Evolutionary conservation across 2,113 vertebrate genomes (phyloP), one percentile per base, ranked within the genome.

Genomic region (Eonycteris spelaea): DNA sequence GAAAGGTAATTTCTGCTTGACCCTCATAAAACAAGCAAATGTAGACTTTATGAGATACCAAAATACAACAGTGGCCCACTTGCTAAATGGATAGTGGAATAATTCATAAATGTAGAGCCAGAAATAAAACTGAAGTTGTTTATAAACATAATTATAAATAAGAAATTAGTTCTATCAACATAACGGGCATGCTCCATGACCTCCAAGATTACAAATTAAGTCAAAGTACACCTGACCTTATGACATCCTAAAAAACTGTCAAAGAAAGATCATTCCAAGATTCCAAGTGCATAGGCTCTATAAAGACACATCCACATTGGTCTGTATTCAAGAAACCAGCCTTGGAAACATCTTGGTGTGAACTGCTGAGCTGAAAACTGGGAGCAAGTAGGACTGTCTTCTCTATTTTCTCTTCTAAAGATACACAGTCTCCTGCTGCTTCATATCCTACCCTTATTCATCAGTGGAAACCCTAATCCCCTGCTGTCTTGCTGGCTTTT

Each of bases 1-100:
- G 38, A 87, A 97, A 91, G 19, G 51, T 51, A 67, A 93, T 95
- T 94, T 94, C 88, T 95, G 19, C 61, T 87, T 92, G 90, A 94
- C 78, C 70, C 24, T 95, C 63, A 95, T 74, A 95, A 97, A 95
- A 83, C 21, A 93, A 97, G 75, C 74, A 96, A 93, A 43, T 45
- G 80, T 38, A 88, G 79, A 88, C 71, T 88, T 95, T 70, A 67
- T 65, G 57, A 96, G n/a, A 90, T 92, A 90, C 85, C 93, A 85
- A 95, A 96, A 96, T 78, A 91, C 28, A 86, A 86, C 11, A 92
- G 45, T 63, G 55, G n/a, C 24, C 30, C 38, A 85, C 30, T 67
- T 48, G 73, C 57, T 97, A 97, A 98, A 45, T 78, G 55, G 33
- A 57, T 45, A 87, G 87, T 84, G 35, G 55, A 94, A 96, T 88